Percentiles rank a stretch among this genome's conserved stretches.
phyloP scores from a whole-genome alignment of 2,797 vertebrate genomes.

The Okamejei kenojei region DNA sequence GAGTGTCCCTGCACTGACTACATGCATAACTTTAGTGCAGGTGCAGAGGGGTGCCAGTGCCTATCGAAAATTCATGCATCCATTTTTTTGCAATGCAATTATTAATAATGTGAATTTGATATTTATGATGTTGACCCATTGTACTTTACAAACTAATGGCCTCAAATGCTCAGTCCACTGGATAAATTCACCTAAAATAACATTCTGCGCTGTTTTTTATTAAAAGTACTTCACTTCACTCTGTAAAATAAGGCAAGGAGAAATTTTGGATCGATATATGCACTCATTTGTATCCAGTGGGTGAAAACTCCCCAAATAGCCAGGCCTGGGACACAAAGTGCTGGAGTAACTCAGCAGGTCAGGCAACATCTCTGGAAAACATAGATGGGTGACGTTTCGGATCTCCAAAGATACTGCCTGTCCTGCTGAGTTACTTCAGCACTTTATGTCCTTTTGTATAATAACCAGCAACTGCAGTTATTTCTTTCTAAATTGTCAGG shows the following conservation, averaged over 20 bases:
- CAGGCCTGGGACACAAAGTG: too few relatives aligned
- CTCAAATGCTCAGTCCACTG: neutral
- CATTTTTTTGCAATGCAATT: neutral
- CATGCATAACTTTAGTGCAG: constrained; percentile 35
- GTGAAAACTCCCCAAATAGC: neutral
- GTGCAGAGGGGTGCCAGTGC: constrained; percentile 18
- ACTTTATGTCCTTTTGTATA: too few relatives aligned
- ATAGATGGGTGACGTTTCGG: too few relatives aligned
- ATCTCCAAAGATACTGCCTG: too few relatives aligned
- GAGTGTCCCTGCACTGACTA: constrained; percentile 35
- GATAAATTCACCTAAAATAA: neutral
- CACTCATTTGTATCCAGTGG: neutral
- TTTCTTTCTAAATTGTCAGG: too few relatives aligned
- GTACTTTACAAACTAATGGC: neutral
- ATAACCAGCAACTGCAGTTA: too few relatives aligned
- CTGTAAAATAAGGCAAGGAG: neutral
- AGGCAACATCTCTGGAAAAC: too few relatives aligned
- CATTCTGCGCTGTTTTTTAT: neutral
- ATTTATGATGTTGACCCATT: neutral
- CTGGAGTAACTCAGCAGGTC: too few relatives aligned
- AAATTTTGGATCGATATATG: neutral
- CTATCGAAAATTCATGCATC: constrained; percentile 19
- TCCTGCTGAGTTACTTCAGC: too few relatives aligned
- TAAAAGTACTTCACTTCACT: neutral
- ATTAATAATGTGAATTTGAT: constrained; percentile 17